Evolutionary conservation across 2,888 invertebrate species (phyloP).

Genomic region (Rosalia funebris): DNA sequence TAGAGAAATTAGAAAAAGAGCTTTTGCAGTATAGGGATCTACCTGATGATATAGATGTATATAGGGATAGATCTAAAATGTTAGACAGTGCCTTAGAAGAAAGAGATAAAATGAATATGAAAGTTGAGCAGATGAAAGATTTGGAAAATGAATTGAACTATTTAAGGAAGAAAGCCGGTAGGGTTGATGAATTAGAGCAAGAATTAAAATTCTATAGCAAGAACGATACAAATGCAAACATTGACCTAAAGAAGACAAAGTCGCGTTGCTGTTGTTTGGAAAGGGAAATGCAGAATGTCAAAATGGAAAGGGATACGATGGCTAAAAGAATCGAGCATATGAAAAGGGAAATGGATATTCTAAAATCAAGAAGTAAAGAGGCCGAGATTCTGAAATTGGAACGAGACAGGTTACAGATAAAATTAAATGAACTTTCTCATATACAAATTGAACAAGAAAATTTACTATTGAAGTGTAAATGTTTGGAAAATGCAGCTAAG

Average conservation of each 20-base stretch:
- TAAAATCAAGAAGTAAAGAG: slow-evolving; percentile 49
- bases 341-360: slow-evolving; percentile 45
- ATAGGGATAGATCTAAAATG: slow-evolving; percentile 48
- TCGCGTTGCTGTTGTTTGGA: slow-evolving; percentile 43
- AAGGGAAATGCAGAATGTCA: slow-evolving; percentile 43
- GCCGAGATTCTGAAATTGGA: slow-evolving; percentile 58
- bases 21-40: slow-evolving; percentile 47
- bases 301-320: slow-evolving; percentile 46
- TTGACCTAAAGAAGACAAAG: slow-evolving; percentile 38
- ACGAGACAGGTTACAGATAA: slow-evolving; percentile 53
- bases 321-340: slow-evolving; percentile 41
- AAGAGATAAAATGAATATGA: slow-evolving; percentile 51
- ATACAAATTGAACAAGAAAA: slow-evolving; percentile 54
- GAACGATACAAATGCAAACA: slow-evolving; percentile 43
- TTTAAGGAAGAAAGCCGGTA: slow-evolving; percentile 45
- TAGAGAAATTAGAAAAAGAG: slow-evolving; percentile 51
- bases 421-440: slow-evolving; percentile 52
- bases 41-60: slow-evolving; percentile 51
- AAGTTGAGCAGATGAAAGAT: slow-evolving; percentile 45
- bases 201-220: slow-evolving; percentile 36
- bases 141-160: slow-evolving; percentile 45
- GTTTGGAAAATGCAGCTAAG: slow-evolving; percentile 51
- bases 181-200: slow-evolving; percentile 44
- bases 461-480: slow-evolving; percentile 49
- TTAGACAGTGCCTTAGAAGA: slow-evolving; percentile 53